Conservation (phyloP, 2,888 invertebrate species). For the Limnephilus lunatus region DNA sequence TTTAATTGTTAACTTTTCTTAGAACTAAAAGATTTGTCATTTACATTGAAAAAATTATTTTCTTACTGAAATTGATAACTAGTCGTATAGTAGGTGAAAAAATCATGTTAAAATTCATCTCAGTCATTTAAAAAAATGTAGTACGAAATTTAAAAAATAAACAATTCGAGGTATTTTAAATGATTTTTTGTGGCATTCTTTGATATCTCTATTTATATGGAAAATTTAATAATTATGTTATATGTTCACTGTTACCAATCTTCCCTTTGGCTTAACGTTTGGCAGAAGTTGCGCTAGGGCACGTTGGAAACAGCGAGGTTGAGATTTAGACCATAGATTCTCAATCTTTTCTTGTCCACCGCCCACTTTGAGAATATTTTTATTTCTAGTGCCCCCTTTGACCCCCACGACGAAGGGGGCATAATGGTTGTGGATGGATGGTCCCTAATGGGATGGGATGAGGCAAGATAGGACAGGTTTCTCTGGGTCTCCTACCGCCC, state of each 20-base stretch:
- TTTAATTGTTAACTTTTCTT: not conserved
- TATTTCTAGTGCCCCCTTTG: too few species aligned
- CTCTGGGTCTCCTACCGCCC: too few species aligned
- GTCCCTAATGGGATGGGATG: too few species aligned
- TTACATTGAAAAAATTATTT: not conserved
- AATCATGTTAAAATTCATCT: not conserved
- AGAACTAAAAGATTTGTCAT: not conserved
- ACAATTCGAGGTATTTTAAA: not conserved
- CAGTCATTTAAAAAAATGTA: not conserved
- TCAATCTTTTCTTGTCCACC: too few species aligned
- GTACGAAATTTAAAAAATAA: not conserved
- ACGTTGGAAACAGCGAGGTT: not conserved
- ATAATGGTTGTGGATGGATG: too few species aligned
- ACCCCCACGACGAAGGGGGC: too few species aligned
- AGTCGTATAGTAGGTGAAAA: not conserved
- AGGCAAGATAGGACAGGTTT: too few species aligned
- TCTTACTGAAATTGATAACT: not conserved
- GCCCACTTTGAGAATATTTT: too few species aligned
- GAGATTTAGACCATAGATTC: too few species aligned
- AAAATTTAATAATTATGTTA: not conserved
- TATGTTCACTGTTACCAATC: not conserved
- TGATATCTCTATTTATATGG: not conserved
- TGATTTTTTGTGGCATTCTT: not conserved
- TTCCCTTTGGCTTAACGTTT: not conserved
- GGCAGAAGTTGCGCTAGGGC: not conserved